phyloP scores from a whole-genome alignment of 1,140 invertebrate species.

The Luehdorfia chinensis region DNA sequence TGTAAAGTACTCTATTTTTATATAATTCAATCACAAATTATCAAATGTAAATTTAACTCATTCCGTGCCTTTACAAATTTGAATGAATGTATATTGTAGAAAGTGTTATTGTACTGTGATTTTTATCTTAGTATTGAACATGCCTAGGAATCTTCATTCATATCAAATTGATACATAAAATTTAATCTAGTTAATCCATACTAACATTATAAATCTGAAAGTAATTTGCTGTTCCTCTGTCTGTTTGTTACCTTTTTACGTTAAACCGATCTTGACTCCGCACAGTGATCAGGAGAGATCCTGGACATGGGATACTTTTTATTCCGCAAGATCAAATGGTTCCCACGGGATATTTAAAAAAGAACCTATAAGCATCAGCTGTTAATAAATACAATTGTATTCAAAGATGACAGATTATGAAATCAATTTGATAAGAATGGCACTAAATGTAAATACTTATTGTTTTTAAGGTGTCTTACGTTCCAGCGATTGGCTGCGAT shows the following conservation, averaged over 20 bases:
- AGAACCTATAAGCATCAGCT: too few species aligned
- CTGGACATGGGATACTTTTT: too few species aligned
- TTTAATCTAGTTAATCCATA: too few species aligned
- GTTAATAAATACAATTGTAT: too few species aligned
- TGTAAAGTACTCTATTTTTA: constrained; percentile 15
- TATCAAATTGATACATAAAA: constrained; percentile 9
- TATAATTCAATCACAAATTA: constrained; percentile 11
- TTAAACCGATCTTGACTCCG: too few species aligned
- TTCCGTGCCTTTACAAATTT: constrained; percentile 6
- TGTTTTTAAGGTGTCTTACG: constrained; percentile 22
- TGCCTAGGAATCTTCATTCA: constrained; percentile 9
- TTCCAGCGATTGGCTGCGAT: constrained; percentile 38
- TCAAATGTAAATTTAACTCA: constrained; percentile 5
- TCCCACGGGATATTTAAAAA: too few species aligned
- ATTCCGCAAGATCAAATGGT: too few species aligned
- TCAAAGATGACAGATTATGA: too few species aligned
- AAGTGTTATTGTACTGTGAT: constrained; percentile 48
- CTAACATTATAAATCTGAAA: too few species aligned
- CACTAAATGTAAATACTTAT: constrained; percentile 22
- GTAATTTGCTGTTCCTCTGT: too few species aligned
- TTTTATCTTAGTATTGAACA: constrained; percentile 51
- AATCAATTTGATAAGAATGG: constrained; percentile 11
- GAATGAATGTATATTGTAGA: constrained; percentile 11
- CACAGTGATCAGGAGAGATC: too few species aligned
- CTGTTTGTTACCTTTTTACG: too few species aligned